Percentiles rank a stretch among this genome's conserved stretches.
Conservation (phyloP, 2,888 invertebrate genomes). For the Eristalinus aeneus region DNA sequence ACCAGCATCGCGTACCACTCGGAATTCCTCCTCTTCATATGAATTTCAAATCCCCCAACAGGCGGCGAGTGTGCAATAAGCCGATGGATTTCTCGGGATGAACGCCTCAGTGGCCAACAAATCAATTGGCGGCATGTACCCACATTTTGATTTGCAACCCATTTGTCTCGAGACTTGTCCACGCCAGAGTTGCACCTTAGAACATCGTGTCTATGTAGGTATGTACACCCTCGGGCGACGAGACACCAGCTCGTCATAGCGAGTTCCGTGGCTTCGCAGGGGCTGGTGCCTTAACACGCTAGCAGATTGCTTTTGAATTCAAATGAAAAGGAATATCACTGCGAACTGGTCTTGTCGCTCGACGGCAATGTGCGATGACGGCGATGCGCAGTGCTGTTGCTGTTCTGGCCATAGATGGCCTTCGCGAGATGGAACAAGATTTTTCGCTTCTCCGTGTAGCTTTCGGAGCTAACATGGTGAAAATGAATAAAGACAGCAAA, state of each 20-base stretch:
- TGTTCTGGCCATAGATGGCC: constrained; percentile 59
- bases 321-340: not conserved
- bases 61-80: not conserved
- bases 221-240: constrained; percentile 10
- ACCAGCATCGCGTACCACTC: constrained; percentile 15
- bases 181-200: constrained; percentile 60
- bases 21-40: constrained; percentile 13
- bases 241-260: not conserved
- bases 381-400: constrained; percentile 25
- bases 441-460: constrained; percentile 26
- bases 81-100: not conserved
- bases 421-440: constrained; percentile 63
- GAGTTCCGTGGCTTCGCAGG: no score
- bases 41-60: not conserved
- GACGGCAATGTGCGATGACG: constrained; percentile 12
- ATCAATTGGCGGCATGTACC: constrained; percentile 61
- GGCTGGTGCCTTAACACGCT: not conserved
- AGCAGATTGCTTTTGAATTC: constrained; percentile 13
- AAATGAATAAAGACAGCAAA: not conserved
- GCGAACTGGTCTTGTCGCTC: constrained; percentile 68
- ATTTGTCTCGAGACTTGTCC: constrained; percentile 58
- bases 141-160: constrained; percentile 61
- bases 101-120: constrained; percentile 23
- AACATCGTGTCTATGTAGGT: constrained; percentile 26
- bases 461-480: constrained; percentile 50